phyloP scores from a whole-genome alignment of 2,888 invertebrate genomes.

The Leptura quadrifasciata region DNA sequence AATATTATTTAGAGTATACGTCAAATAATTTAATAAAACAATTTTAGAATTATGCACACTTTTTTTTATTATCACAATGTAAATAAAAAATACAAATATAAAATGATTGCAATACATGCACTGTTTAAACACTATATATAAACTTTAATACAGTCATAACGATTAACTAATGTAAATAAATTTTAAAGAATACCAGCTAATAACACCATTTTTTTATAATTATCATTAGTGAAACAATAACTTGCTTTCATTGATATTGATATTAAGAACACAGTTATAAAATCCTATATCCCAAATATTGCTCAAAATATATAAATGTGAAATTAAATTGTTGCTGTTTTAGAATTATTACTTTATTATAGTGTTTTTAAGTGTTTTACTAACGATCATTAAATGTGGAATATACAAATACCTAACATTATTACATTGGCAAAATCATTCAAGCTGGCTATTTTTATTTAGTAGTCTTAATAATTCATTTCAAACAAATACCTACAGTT shows the following conservation, averaged over 20 bases:
- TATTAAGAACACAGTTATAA: slow-evolving; percentile 40
- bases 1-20: slow-evolving; percentile 44
- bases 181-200: slow-evolving; percentile 4
- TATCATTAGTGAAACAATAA: not conserved
- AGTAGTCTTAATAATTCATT: no score
- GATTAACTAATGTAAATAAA: slow-evolving; percentile 43
- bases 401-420: slow-evolving; percentile 17
- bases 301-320: slow-evolving; percentile 43
- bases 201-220: slow-evolving; percentile 1
- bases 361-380: slow-evolving; percentile 37
- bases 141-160: slow-evolving; percentile 26
- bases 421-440: slow-evolving; percentile 32
- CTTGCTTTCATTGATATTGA: slow-evolving; percentile 7
- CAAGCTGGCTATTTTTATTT: not conserved
- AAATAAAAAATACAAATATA: slow-evolving; percentile 38
- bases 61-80: slow-evolving; percentile 45
- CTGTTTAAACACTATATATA: slow-evolving; percentile 38
- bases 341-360: slow-evolving; percentile 30
- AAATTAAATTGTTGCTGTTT: slow-evolving; percentile 38
- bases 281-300: slow-evolving; percentile 38
- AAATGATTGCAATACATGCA: slow-evolving; percentile 40
- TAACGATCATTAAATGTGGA: slow-evolving; percentile 25
- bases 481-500: no score
- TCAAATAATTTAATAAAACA: slow-evolving; percentile 43
- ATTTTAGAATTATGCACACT: slow-evolving; percentile 42